Evolutionary conservation across 2,113 vertebrate species (phyloP).

Genomic region (Burhinus oedicnemus): DNA sequence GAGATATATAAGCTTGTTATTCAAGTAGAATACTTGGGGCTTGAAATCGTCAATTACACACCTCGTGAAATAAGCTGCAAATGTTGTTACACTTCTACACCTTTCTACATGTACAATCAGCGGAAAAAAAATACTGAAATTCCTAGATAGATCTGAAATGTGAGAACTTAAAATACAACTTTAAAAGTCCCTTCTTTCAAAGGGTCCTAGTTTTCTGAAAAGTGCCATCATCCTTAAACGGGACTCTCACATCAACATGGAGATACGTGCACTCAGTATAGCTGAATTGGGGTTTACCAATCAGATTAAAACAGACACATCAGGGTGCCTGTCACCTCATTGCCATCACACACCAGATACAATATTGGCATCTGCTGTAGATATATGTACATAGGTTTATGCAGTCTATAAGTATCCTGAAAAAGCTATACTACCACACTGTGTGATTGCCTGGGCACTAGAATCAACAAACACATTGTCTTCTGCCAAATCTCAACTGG

Average conservation of each 20-base stretch:
- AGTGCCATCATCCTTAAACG: neutral
- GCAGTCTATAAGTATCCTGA: neutral
- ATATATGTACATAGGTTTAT: accelerated
- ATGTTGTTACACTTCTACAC: neutral
- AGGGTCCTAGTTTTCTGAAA: neutral
- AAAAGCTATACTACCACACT: neutral
- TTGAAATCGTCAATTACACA: neutral
- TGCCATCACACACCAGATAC: neutral
- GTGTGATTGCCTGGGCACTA: neutral
- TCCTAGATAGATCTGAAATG: neutral
- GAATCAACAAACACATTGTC: neutral
- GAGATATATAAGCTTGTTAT: neutral
- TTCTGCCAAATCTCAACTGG: neutral
- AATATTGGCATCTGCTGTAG: neutral
- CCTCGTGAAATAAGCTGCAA: neutral
- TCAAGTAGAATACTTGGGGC: neutral
- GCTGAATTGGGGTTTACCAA: neutral
- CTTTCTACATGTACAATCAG: neutral
- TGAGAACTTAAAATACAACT: neutral
- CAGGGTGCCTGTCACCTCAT: neutral
- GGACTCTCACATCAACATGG: neutral
- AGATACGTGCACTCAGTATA: neutral
- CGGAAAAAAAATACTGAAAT: neutral
- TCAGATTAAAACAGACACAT: neutral
- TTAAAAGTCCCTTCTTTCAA: neutral